Percentiles rank a stretch among this genome's conserved stretches.
These are phyloP conservation scores for Melanostoma mellinum DNA, from an alignment of 2,888 invertebrate genomes.

Conservation along the genomic window DNA sequence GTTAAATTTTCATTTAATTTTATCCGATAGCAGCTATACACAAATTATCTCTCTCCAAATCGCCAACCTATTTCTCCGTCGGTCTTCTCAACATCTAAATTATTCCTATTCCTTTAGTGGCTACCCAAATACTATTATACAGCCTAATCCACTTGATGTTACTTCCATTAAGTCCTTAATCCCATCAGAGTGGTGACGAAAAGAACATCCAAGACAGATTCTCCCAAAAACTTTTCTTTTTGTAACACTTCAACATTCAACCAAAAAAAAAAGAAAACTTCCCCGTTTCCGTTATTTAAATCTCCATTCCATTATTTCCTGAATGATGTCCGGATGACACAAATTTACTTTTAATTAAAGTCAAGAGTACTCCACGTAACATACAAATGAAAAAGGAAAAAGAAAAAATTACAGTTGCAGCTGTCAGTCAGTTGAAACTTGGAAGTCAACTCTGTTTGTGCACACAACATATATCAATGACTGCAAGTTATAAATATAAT, in stretches of 20 bases:
- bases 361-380: background rate
- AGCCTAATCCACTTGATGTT: slow-evolving; percentile 44
- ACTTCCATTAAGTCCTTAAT: slow-evolving; percentile 39
- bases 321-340: slow-evolving; percentile 18
- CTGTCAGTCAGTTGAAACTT: slow-evolving; percentile 15
- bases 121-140: background rate
- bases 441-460: slow-evolving; percentile 10
- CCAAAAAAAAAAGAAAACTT: background rate
- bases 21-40: too few relatives aligned
- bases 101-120: background rate
- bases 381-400: background rate
- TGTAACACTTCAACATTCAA: background rate
- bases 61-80: too few relatives aligned
- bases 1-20: too few relatives aligned
- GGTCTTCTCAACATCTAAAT: background rate
- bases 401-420: background rate
- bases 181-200: slow-evolving; percentile 24
- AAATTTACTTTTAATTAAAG: slow-evolving; percentile 64
- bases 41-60: too few relatives aligned
- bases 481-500: slow-evolving; percentile 42
- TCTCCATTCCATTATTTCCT: slow-evolving; percentile 39
- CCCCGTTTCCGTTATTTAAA: slow-evolving; percentile 11
- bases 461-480: slow-evolving; percentile 33
- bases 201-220: slow-evolving; percentile 5
- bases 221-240: background rate